Evolutionary conservation across 2,113 vertebrate genomes (phyloP).

Genomic region (Platichthys stellatus): DNA sequence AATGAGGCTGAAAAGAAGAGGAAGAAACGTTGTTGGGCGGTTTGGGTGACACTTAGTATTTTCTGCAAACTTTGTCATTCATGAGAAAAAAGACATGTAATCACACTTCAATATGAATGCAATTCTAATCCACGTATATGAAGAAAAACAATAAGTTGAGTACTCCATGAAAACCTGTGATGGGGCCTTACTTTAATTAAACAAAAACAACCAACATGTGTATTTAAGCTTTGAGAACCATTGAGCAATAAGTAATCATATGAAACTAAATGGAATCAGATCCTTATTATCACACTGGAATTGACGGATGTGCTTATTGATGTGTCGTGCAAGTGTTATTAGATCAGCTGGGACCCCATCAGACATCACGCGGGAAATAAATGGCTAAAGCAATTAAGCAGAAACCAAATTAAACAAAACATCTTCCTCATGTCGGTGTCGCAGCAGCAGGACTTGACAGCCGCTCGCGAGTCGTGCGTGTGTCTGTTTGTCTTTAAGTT

Average conservation of each 20-base stretch:
- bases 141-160: no score
- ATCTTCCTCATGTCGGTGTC: neutral
- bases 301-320: conserved; percentile 35
- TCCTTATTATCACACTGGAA: conserved; percentile 49
- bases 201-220: conserved; percentile 18
- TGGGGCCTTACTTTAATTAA: neutral
- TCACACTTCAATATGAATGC: no score
- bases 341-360: conserved; percentile 28
- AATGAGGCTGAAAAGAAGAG: neutral
- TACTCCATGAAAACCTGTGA: no score
- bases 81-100: no score
- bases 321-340: conserved; percentile 45
- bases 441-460: neutral
- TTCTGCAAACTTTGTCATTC: no score
- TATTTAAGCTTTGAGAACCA: conserved; percentile 44
- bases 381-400: conserved; percentile 34
- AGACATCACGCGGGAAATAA: conserved; percentile 39
- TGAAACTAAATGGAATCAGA: conserved; percentile 41
- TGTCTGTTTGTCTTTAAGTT: conserved; percentile 9
- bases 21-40: neutral
- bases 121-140: no score
- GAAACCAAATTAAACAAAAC: conserved; percentile 6
- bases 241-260: conserved; percentile 49
- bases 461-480: neutral
- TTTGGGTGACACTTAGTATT: no score